A percentile compares a stretch with the other conserved stretches of the same genome.
phyloP scores from a whole-genome alignment of 2,888 invertebrate species.

The Cactoblastis cactorum region DNA sequence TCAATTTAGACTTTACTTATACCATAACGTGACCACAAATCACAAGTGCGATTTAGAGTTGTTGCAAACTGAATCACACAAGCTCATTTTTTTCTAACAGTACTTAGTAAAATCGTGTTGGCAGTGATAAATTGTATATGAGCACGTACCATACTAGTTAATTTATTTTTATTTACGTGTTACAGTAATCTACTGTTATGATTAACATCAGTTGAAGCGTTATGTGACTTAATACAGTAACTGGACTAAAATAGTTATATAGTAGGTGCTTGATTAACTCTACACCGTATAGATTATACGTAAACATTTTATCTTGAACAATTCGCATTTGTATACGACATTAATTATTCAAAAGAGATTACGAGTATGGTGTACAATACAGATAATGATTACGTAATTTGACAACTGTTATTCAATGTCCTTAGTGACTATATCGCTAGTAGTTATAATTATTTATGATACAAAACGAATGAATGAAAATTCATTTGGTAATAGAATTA shows the following conservation, averaged over 20 bases:
- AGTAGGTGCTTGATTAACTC: neutral
- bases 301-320: no score
- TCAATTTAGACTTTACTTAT: neutral
- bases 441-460: no score
- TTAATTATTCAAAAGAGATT: no score
- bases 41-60: neutral
- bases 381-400: no score
- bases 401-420: no score
- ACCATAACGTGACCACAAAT: neutral
- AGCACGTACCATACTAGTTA: constrained; percentile 36
- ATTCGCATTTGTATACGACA: no score
- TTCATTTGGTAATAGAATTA: neutral
- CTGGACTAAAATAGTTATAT: neutral
- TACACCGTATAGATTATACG: no score
- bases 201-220: constrained; percentile 3
- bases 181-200: constrained; percentile 35
- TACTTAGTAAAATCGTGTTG: constrained; percentile 39
- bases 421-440: no score
- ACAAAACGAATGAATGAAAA: neutral
- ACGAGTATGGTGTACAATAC: no score
- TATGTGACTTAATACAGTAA: neutral
- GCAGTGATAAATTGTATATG: constrained; percentile 62
- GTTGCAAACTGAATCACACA: neutral
- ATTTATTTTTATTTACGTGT: constrained; percentile 57
- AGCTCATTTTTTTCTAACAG: constrained; percentile 34